These are phyloP conservation scores for Merodon equestris DNA, from an alignment of 2,888 invertebrate genomes.

Conservation along the genomic window DNA sequence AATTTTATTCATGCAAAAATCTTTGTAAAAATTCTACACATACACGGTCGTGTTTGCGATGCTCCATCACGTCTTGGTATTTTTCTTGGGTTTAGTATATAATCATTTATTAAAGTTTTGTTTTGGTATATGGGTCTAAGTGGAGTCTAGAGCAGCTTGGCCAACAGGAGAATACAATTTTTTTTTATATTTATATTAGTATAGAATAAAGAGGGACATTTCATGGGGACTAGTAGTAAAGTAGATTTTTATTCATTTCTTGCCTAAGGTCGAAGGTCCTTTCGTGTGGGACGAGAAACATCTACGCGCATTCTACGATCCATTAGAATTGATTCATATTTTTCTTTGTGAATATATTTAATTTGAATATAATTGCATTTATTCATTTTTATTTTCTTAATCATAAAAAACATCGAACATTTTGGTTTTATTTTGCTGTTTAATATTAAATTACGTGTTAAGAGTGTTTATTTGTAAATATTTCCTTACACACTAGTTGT, in stretches of 20 bases:
- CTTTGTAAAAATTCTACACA: conserved; percentile 62
- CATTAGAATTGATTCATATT: conserved; percentile 20
- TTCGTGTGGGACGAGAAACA: conserved; percentile 54
- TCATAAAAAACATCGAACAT: conserved; percentile 56
- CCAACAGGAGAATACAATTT: conserved; percentile 57
- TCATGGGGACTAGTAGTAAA: conserved; percentile 20
- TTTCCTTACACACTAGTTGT: conserved; percentile 26
- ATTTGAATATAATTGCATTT: conserved; percentile 41
- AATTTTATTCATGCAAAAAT: conserved; percentile 49
- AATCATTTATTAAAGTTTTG: conserved; percentile 33
- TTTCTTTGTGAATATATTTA: conserved; percentile 42
- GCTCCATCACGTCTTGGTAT: conserved; percentile 1
- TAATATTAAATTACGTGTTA: conserved; percentile 26
- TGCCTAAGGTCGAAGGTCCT: neutral
- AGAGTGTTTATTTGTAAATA: conserved; percentile 25
- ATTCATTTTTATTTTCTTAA: conserved; percentile 16
- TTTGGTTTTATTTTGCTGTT: conserved; percentile 41
- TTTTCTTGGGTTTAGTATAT: conserved; percentile 32
- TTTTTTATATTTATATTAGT: neutral
- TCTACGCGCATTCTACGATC: conserved; percentile 60
- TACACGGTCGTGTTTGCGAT: conserved; percentile 24
- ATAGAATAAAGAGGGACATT: conserved; percentile 60
- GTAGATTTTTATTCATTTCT: conserved; percentile 31
- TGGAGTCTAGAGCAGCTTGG: conserved; percentile 37
- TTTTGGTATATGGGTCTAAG: conserved; percentile 2